phyloP scores from a whole-genome alignment of 2,797 vertebrate species.

The Acomys russatus region DNA sequence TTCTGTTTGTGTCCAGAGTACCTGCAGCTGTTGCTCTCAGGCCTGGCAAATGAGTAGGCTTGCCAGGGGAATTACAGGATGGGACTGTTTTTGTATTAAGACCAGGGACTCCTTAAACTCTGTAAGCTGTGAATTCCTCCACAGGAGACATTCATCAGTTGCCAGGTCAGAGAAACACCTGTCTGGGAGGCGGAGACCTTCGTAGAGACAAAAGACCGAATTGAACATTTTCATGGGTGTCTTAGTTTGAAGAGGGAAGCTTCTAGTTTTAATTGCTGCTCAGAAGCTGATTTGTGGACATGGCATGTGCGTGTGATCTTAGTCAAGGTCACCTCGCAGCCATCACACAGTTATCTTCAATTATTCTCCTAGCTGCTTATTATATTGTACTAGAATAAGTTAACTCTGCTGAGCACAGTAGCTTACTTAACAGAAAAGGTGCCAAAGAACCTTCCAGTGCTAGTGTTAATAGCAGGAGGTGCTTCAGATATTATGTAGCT shows the following conservation, averaged over 20 bases:
- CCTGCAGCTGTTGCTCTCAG: background rate
- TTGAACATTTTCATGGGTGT: background rate
- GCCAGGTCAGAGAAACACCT: background rate
- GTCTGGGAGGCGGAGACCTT: background rate
- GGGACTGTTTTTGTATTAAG: background rate
- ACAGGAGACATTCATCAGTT: background rate
- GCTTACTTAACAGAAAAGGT: background rate
- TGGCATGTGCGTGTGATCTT: background rate
- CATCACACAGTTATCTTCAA: background rate
- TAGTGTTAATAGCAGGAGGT: background rate
- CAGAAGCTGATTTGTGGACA: background rate
- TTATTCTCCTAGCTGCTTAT: background rate
- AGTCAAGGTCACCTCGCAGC: background rate
- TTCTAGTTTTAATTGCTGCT: background rate
- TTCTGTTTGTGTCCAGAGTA: conserved; percentile 19
- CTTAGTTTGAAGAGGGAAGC: background rate
- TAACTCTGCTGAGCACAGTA: background rate
- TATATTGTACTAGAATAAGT: background rate
- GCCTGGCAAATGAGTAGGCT: background rate
- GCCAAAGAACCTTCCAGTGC: background rate
- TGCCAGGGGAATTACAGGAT: background rate
- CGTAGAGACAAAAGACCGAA: background rate
- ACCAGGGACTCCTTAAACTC: background rate
- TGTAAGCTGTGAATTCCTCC: background rate
- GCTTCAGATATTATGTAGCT: background rate